These are phyloP conservation scores for Hydrolagus affinis DNA, from an alignment of 2,113 vertebrate species.

Conservation along the genomic window DNA sequence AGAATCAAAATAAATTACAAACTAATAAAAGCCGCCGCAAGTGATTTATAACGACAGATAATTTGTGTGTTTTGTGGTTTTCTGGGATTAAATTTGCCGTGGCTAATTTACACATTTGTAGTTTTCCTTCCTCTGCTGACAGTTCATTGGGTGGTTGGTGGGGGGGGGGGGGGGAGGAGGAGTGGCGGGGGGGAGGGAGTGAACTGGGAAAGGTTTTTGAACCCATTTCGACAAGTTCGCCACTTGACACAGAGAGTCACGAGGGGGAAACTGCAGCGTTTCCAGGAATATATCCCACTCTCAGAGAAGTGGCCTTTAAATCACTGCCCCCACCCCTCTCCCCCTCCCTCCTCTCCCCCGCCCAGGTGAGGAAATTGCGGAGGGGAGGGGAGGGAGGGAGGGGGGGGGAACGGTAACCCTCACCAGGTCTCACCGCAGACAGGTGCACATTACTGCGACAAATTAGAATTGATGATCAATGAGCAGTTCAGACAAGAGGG, in stretches of 20 bases:
- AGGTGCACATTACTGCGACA: background rate
- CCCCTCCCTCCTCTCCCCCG: too few species aligned
- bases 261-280: background rate
- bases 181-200: too few species aligned
- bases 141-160: too few species aligned
- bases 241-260: background rate
- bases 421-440: background rate
- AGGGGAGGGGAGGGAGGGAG: too few species aligned
- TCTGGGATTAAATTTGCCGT: background rate
- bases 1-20: too few species aligned
- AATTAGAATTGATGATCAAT: background rate
- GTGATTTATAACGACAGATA: background rate
- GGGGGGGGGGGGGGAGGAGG: too few species aligned
- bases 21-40: too few species aligned
- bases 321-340: too few species aligned
- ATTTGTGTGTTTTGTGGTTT: background rate
- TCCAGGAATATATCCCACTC: background rate
- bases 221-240: background rate
- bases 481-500: background rate
- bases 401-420: too few species aligned
- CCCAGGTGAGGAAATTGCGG: too few species aligned
- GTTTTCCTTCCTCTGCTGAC: background rate
- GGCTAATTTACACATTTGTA: background rate
- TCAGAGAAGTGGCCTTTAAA: too few species aligned
- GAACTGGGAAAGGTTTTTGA: too few species aligned